Percentiles rank a stretch among this genome's conserved stretches.
phyloP scores from a whole-genome alignment of 2,888 invertebrate genomes.

The Bimastos eiseni region DNA sequence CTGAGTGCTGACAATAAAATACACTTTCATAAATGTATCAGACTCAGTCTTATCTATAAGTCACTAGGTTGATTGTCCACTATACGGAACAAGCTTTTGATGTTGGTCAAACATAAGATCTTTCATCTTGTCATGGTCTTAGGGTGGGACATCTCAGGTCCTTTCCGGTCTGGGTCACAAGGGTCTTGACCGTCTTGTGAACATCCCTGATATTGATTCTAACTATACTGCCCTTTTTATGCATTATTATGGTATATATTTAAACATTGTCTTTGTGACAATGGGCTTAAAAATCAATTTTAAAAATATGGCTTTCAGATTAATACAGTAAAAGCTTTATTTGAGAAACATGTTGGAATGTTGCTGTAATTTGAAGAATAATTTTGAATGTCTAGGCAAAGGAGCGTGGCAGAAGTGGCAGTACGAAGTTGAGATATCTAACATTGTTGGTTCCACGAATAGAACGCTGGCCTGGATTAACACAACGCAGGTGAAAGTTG shows the following conservation, averaged over 20 bases:
- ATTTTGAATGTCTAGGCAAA: constrained; percentile 61
- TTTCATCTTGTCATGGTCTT: too few species aligned
- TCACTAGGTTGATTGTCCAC: too few species aligned
- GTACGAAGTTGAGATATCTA: constrained; percentile 70
- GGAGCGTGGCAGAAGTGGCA: constrained; percentile 77
- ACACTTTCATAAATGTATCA: too few species aligned
- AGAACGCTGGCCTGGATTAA: not conserved
- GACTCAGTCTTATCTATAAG: too few species aligned
- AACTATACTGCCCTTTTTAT: too few species aligned
- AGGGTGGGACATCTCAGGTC: too few species aligned
- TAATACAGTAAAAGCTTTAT: not conserved
- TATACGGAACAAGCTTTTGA: too few species aligned
- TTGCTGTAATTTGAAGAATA: not conserved
- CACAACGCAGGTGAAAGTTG: constrained; percentile 31
- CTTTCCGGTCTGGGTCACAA: too few species aligned
- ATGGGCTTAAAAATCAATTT: not conserved
- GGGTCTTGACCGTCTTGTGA: too few species aligned
- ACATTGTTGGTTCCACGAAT: constrained; percentile 61
- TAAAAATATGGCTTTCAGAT: not conserved
- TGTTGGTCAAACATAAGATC: too few species aligned
- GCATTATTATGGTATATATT: not conserved
- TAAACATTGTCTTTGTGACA: not conserved
- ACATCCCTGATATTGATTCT: too few species aligned
- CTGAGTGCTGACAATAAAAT: too few species aligned
- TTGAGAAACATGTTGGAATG: not conserved